phyloP scores from a whole-genome alignment of 2,888 invertebrate species.

The Chrysolina americana region DNA sequence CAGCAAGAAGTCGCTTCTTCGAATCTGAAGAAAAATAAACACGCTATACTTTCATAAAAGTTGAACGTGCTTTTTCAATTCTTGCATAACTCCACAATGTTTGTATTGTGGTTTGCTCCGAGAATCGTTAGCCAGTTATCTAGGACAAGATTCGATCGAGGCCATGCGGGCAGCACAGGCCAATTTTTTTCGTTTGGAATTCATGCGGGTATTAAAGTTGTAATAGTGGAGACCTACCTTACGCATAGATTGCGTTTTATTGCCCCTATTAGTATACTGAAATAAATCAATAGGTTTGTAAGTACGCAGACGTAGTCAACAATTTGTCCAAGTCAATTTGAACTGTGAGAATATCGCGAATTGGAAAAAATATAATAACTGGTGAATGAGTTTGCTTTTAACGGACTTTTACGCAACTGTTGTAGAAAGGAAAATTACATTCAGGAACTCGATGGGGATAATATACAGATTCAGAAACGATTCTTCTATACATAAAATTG shows the following conservation, averaged over 20 bases:
- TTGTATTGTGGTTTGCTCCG: conserved; percentile 52
- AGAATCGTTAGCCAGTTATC: conserved; percentile 48
- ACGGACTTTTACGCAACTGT: too few relatives aligned
- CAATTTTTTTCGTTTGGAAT: conserved; percentile 48
- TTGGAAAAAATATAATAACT: neutral
- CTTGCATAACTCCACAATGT: conserved; percentile 38
- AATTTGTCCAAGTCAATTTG: neutral
- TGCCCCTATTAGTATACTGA: neutral
- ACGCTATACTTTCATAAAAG: neutral
- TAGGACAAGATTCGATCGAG: conserved; percentile 55
- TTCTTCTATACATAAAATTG: too few relatives aligned
- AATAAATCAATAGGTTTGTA: conserved; percentile 3
- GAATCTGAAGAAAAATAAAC: too few relatives aligned
- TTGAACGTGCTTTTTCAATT: neutral
- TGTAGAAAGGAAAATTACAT: too few relatives aligned
- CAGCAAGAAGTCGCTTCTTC: too few relatives aligned
- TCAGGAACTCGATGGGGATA: too few relatives aligned
- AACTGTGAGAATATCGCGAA: neutral
- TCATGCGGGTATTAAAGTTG: conserved; percentile 42
- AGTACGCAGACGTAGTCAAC: neutral
- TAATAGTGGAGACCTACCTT: conserved; percentile 7
- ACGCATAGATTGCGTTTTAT: conserved; percentile 3
- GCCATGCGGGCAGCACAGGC: conserved; percentile 56
- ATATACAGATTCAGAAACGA: too few relatives aligned
- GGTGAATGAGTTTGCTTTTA: too few relatives aligned